Evolutionary conservation across 2,113 vertebrate genomes (phyloP).

Genomic region (Pristiophorus japonicus): DNA sequence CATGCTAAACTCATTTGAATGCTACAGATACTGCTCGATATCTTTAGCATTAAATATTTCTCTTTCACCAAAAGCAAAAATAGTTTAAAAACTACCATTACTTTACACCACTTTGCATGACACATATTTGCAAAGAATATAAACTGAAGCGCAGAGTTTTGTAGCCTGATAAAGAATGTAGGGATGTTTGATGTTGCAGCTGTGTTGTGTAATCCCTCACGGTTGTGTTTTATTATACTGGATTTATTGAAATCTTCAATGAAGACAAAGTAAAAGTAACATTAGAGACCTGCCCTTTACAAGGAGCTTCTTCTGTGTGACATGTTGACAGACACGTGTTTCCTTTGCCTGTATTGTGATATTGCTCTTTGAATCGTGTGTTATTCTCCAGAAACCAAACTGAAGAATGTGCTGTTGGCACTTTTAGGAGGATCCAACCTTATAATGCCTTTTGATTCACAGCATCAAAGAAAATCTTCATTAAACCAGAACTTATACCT

Average conservation of each 20-base stretch:
- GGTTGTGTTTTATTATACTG: not conserved
- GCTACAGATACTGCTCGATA: not conserved
- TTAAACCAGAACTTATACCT: not conserved
- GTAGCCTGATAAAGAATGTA: not conserved
- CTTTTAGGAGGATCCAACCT: not conserved
- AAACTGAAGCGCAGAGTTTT: not conserved
- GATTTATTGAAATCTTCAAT: constrained; percentile 23
- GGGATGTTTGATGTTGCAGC: constrained; percentile 3
- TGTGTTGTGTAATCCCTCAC: not conserved
- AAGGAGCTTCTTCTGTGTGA: not conserved
- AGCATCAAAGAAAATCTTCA: not conserved
- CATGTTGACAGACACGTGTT: not conserved
- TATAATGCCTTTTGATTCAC: constrained; percentile 12
- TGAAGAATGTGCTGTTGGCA: constrained; percentile 26
- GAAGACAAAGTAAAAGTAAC: not conserved
- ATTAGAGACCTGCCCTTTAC: not conserved
- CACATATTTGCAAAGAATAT: not conserved
- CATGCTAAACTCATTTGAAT: not conserved
- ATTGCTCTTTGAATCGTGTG: not conserved
- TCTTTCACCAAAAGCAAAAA: not conserved
- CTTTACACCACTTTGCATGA: not conserved
- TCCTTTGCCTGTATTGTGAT: not conserved
- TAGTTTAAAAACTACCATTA: not conserved
- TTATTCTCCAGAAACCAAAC: not conserved
- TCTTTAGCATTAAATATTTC: not conserved